These are phyloP conservation scores for Eupithecia inturbata DNA, from an alignment of 2,888 invertebrate species.

Conservation along the genomic window DNA sequence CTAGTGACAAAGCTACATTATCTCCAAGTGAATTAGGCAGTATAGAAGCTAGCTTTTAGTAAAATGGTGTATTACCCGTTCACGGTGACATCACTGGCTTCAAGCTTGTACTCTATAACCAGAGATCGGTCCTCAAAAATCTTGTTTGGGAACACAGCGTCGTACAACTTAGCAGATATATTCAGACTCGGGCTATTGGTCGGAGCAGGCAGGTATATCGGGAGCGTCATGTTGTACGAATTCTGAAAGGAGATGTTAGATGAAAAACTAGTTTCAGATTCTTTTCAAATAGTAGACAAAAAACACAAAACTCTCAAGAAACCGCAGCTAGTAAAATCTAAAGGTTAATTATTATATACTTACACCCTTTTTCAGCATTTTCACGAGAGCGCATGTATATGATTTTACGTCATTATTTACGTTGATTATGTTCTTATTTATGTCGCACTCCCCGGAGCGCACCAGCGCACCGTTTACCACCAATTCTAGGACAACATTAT, in stretches of 20 bases:
- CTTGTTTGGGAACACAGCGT: conserved; percentile 6
- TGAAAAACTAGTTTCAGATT: no score
- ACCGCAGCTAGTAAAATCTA: no score
- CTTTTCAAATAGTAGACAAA: no score
- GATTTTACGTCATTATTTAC: conserved; percentile 15
- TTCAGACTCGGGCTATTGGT: background rate
- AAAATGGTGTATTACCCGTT: conserved; percentile 27
- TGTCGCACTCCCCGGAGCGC: background rate
- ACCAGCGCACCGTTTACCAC: conserved; percentile 52
- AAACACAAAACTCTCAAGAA: no score
- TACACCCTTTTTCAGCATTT: conserved; percentile 44
- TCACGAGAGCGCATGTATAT: conserved; percentile 53
- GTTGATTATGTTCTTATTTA: background rate
- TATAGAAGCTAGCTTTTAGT: no score
- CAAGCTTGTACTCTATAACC: background rate
- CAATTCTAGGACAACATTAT: conserved; percentile 53
- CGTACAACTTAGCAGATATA: conserved; percentile 10
- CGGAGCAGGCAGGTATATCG: conserved; percentile 2
- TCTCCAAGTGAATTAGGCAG: no score
- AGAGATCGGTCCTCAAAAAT: background rate
- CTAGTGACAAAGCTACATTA: no score
- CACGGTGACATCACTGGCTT: background rate
- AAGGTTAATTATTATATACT: no score
- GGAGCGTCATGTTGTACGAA: background rate
- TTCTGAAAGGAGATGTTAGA: conserved; percentile 4